A percentile compares a stretch with the other conserved stretches of the same genome.
These are phyloP conservation scores for Connochaetes taurinus DNA, from an alignment of 2,113 vertebrate species.

Conservation along the genomic window DNA sequence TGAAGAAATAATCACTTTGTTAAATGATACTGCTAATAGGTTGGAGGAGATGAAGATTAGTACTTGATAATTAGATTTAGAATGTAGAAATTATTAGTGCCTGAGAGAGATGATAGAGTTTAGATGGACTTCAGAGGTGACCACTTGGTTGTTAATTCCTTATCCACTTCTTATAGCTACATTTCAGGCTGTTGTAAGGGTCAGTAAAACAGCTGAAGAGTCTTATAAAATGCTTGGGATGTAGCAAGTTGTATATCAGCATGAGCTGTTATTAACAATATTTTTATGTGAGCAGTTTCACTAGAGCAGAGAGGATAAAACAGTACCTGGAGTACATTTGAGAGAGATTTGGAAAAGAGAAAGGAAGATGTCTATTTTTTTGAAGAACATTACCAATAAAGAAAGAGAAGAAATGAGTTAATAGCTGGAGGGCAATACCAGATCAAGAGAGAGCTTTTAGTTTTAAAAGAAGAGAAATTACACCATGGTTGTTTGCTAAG, in stretches of 20 bases:
- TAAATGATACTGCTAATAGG: not conserved
- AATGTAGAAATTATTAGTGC: not conserved
- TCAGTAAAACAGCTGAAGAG: not conserved
- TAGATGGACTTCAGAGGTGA: not conserved
- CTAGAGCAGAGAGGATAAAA: not conserved
- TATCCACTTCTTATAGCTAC: not conserved
- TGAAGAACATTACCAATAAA: not conserved
- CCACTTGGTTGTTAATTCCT: not conserved
- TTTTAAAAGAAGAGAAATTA: not conserved
- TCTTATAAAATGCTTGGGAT: not conserved
- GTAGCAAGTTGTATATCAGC: not conserved
- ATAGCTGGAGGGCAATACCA: not conserved
- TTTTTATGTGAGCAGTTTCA: not conserved
- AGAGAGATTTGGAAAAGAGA: not conserved
- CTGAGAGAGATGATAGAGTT: not conserved
- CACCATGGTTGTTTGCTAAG: not conserved
- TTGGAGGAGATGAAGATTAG: not conserved
- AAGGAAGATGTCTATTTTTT: not conserved
- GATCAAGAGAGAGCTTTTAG: not conserved
- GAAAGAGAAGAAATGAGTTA: not conserved
- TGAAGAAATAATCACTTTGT: not conserved
- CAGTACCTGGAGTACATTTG: not conserved
- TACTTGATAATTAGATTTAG: not conserved
- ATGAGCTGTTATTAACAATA: not conserved
- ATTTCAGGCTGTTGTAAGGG: not conserved